A percentile compares a stretch with the other conserved stretches of the same genome.
Evolutionary conservation across 2,888 invertebrate species (phyloP).

Genomic region (Sinotaia quadrata): DNA sequence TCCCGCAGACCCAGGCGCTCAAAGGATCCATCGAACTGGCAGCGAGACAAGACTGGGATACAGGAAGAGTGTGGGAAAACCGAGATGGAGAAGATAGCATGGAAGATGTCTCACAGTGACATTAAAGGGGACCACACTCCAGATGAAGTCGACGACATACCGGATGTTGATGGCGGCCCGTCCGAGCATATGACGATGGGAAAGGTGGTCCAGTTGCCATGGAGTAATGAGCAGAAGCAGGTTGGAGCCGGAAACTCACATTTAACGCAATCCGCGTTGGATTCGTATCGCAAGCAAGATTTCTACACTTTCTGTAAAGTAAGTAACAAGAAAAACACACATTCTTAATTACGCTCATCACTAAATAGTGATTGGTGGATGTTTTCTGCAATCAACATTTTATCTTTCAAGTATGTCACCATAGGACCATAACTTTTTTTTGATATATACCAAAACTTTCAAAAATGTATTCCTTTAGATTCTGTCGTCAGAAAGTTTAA

Average conservation of each 20-base stretch:
- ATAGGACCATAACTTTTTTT: too few relatives aligned
- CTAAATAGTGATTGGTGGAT: background rate
- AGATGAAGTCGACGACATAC: constrained; percentile 18
- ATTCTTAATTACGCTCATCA: background rate
- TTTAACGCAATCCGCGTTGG: constrained; percentile 6
- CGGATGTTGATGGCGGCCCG: constrained; percentile 17
- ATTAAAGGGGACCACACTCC: constrained; percentile 20
- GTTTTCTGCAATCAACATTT: background rate
- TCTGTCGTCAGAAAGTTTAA: too few relatives aligned
- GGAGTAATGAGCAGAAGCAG: constrained; percentile 17
- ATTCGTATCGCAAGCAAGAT: constrained; percentile 41
- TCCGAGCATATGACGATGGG: constrained; percentile 19
- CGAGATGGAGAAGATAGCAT: constrained; percentile 33
- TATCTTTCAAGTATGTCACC: background rate
- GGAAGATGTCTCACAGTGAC: constrained; percentile 33
- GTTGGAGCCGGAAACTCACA: constrained; percentile 5
- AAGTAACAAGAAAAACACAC: constrained; percentile 19
- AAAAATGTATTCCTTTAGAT: too few relatives aligned
- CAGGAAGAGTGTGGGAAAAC: constrained; percentile 42
- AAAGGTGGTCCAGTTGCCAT: constrained; percentile 22
- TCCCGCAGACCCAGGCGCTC: constrained; percentile 4
- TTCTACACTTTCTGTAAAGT: constrained; percentile 45
- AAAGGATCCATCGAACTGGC: constrained; percentile 29
- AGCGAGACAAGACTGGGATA: constrained; percentile 38
- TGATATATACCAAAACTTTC: too few relatives aligned